A percentile compares a stretch with the other conserved stretches of the same genome.
phyloP scores from a whole-genome alignment of 2,797 vertebrate genomes.

The Xiphophorus birchmanni region DNA sequence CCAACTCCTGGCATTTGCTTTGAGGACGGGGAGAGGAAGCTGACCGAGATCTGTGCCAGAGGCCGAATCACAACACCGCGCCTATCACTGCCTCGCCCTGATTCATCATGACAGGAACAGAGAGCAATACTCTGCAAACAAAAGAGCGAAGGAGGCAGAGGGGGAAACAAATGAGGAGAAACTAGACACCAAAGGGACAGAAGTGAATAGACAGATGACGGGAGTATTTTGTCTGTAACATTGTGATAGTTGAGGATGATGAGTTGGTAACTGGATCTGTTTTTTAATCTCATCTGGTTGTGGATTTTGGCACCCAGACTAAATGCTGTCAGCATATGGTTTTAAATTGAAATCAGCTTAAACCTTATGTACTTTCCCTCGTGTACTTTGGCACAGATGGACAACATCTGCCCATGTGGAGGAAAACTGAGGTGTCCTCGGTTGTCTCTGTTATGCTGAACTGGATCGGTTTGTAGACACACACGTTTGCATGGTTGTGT shows the following conservation, averaged over 20 bases:
- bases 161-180: slow-evolving; percentile 47
- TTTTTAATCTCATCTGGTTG: slow-evolving; percentile 59
- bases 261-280: slow-evolving; percentile 52
- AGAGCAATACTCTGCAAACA: slow-evolving; percentile 53
- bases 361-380: slow-evolving; percentile 51
- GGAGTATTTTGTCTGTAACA: slow-evolving; percentile 41
- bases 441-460: slow-evolving; percentile 8
- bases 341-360: slow-evolving; percentile 69
- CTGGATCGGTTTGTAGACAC: background rate
- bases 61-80: slow-evolving; percentile 70
- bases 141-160: slow-evolving; percentile 36
- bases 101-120: slow-evolving; percentile 74
- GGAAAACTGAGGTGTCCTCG: slow-evolving; percentile 25
- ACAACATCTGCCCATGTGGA: slow-evolving; percentile 7
- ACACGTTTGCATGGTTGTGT: background rate
- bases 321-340: slow-evolving; percentile 66
- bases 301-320: slow-evolving; percentile 59
- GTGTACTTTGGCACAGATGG: slow-evolving; percentile 34
- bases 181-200: slow-evolving; percentile 15
- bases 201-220: slow-evolving; percentile 23
- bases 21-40: slow-evolving; percentile 53
- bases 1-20: slow-evolving; percentile 40
- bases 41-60: slow-evolving; percentile 65
- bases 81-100: slow-evolving; percentile 80
- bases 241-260: slow-evolving; percentile 69